Evolutionary conservation across 1,140 invertebrate genomes (phyloP).

Genomic region (Chelonus insularis): DNA sequence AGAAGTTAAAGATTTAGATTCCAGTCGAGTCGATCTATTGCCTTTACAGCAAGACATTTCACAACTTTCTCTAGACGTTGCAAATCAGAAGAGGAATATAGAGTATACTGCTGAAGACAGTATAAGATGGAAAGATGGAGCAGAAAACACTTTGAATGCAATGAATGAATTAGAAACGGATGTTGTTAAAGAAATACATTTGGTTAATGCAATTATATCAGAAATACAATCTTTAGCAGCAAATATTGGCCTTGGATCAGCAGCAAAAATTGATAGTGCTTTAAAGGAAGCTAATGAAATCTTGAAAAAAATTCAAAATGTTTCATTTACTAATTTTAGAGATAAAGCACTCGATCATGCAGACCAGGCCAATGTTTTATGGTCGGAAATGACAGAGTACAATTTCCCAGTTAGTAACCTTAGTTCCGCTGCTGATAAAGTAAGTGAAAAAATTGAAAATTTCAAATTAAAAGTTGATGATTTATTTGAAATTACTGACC

Average conservation of each 20-base stretch:
- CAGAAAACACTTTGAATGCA: conserved; percentile 62
- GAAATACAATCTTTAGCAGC: conserved; percentile 71
- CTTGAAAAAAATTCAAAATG: conserved; percentile 67
- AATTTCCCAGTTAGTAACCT: conserved; percentile 69
- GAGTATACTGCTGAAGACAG: conserved; percentile 56
- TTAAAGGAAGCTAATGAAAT: conserved; percentile 73
- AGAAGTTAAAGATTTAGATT: conserved; percentile 68
- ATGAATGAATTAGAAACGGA: conserved; percentile 62
- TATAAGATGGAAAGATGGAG: conserved; percentile 59
- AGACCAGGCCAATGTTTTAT: conserved; percentile 66
- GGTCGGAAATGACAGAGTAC: conserved; percentile 69
- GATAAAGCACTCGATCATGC: conserved; percentile 64
- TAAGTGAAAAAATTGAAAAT: conserved; percentile 64
- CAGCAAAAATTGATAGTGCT: conserved; percentile 77
- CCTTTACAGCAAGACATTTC: conserved; percentile 66
- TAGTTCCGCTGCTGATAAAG: conserved; percentile 58
- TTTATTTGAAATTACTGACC: conserved; percentile 68
- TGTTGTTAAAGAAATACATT: conserved; percentile 58
- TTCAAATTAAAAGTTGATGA: conserved; percentile 74
- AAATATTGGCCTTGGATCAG: conserved; percentile 66
- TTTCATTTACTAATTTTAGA: conserved; percentile 59
- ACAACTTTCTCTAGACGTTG: conserved; percentile 62
- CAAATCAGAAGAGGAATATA: conserved; percentile 64
- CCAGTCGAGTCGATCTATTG: conserved; percentile 66
- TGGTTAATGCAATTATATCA: conserved; percentile 64